Evolutionary conservation across 2,888 invertebrate genomes (phyloP), one percentile per base, ranked within the genome.

Genomic region (Malachius bipustulatus): DNA sequence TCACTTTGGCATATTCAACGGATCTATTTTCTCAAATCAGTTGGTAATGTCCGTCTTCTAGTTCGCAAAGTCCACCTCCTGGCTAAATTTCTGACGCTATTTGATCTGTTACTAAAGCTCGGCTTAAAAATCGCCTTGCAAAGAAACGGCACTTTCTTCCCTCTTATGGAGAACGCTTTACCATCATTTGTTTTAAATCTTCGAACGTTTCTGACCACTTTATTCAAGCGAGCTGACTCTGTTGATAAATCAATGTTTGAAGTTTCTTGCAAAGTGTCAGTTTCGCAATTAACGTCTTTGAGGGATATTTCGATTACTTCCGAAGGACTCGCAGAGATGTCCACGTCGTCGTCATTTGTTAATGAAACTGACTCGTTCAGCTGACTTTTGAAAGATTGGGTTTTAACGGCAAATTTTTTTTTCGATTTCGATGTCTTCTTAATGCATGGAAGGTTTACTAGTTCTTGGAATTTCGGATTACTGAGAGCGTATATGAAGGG

Each of bases 401-500:
- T 8, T 26, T 16, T 13, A 14, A 33, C 10, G 26, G 35, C 36
- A 16, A 42, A 36, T 16, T 46, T 27, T 26, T 39, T 44, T 28
- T 24, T 38, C 4, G 50, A 32, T 19, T n/a, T 19, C 24, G 6
- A n/a, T 6, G 15, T 24, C 28, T n/a, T 19, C n/a, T 19, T 19
- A 8, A n/a, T 19, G 24, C 24, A 19, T n/a, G 8, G 8, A 8
- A n/a, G n/a, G 19, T 15, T 11, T 16, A 53, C 30, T 54, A 81
- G 82, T 42, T 67, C 66, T 34, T 76, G 72, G 60, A 82, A 82
- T 49, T 71, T 73, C 0, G 85, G 84, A 65, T 87, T 85, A 2
- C 78, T 82, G 26, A 82, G 72, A 3, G 82, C 78, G 54, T 83
- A 83, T 40, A 83, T 68, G 51, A 82, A 82, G 0, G 87, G 85